Base-by-base conservation (phyloP, 2,797 vertebrate genomes). In the Xerus rutilus region DNA sequence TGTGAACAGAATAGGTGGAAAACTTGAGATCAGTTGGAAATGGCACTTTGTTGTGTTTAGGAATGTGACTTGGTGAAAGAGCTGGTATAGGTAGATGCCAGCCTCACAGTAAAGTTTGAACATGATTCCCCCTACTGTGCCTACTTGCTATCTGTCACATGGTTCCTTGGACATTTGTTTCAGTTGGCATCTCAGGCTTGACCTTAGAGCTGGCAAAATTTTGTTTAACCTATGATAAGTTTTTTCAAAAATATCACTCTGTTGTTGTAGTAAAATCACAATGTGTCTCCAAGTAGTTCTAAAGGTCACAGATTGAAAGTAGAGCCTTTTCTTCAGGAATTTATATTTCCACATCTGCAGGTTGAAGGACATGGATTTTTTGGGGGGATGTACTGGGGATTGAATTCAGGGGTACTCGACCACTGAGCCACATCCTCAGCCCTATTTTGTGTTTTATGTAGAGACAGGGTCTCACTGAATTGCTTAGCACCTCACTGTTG, bases 171-270 rank as follows among this genome's bases (percentile, higher is more conserved):
- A 25, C 0, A 9, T 11, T 70, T 85, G 72, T 96, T 92, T 96
- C 73, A 84, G 59, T 93, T 76, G 90, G 67, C 65, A 59, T 88
- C 89, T 59, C 11, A 69, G 57, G 28, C 78, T 73, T 86, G 83
- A 77, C 94, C 64, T 92, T 86, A 21, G 25, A 86, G 62, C 79
- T 94, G 62, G 69, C 52, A 86, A 72, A 54, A 59, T 86, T 96
- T 76, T 74, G 32, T 83, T 23, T 32, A 81, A 49, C 30, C 45
- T 11, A 8, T 39, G 52, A 32, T 52, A 79, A 35, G 11, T 83
- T 92, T 47, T 1, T 25, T 89, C 2, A n/a, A 67, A n/a, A 83
- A 92, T 64, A 59, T 83, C 35, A 65, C 35, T 69, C 73, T 59
- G 28, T 39, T 39, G 9, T 78, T 0, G 35, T 13, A 59, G 9